phyloP scores from a whole-genome alignment of 2,113 vertebrate genomes.

The Acinonyx jubatus region DNA sequence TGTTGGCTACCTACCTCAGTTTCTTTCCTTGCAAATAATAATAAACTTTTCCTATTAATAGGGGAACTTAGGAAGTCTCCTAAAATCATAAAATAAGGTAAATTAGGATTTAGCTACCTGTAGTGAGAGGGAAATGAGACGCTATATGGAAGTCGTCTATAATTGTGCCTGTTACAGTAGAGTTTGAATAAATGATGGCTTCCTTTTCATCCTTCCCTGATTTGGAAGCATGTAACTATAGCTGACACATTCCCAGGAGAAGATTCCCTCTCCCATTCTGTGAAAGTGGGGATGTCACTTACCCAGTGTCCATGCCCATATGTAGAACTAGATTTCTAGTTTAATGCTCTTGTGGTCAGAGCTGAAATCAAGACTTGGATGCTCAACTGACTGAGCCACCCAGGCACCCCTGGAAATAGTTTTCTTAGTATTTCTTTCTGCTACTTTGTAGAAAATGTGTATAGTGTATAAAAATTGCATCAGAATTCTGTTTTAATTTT shows the following conservation, averaged over 20 bases:
- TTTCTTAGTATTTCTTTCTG: neutral
- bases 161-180: no score
- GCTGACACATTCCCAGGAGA: neutral
- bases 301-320: neutral
- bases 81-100: neutral
- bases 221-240: neutral
- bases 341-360: neutral
- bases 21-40: neutral
- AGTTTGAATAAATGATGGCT: neutral
- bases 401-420: neutral
- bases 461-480: neutral
- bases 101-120: neutral
- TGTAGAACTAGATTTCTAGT: neutral
- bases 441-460: neutral
- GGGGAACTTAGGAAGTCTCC: neutral
- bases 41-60: neutral
- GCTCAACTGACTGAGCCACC: no score
- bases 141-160: neutral
- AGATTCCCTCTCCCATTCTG: neutral
- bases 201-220: neutral
- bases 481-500: neutral
- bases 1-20: neutral
- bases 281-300: neutral
- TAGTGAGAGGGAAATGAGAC: neutral
- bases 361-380: no score